Percentiles rank a stretch among this genome's conserved stretches.
These are phyloP conservation scores for Phalacrocorax carbo DNA, from an alignment of 2,113 vertebrate species.

Conservation along the genomic window DNA sequence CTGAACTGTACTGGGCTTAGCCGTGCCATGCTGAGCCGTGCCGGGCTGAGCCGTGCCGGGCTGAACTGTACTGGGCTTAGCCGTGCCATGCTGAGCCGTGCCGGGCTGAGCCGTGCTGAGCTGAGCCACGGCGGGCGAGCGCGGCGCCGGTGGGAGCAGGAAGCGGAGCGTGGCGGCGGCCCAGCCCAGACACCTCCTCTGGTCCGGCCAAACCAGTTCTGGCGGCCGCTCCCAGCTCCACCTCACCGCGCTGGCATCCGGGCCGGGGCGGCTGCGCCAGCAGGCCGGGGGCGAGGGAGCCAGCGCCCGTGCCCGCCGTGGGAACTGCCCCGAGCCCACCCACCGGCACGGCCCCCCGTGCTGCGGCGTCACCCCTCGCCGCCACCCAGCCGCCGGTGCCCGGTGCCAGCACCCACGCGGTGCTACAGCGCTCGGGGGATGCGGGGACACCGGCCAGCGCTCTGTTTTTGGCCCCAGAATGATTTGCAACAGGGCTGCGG, in stretches of 20 bases:
- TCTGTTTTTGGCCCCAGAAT: rapidly evolving
- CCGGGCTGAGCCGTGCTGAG: rapidly evolving
- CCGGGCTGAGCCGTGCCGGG: rapidly evolving
- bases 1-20: no score
- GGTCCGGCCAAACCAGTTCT: slow-evolving; percentile 49
- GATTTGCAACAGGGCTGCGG: rapidly evolving
- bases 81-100: rapidly evolving
- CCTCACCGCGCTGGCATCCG: slow-evolving; percentile 49
- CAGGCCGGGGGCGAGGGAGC: neutral
- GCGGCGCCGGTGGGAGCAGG: neutral
- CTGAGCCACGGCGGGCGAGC: neutral
- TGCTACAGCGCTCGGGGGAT: rapidly evolving
- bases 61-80: rapidly evolving
- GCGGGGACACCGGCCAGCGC: rapidly evolving
- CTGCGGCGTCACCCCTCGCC: neutral
- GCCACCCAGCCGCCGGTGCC: neutral
- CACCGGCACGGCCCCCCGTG: neutral
- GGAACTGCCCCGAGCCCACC: neutral
- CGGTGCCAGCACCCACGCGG: neutral
- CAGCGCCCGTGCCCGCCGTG: neutral
- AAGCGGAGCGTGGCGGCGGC: neutral
- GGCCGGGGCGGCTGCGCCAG: neutral
- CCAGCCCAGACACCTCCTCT: slow-evolving; percentile 40
- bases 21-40: no score
- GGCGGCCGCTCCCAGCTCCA: slow-evolving; percentile 58